phyloP scores from a whole-genome alignment of 2,888 invertebrate species.

The Saturnia japonica region DNA sequence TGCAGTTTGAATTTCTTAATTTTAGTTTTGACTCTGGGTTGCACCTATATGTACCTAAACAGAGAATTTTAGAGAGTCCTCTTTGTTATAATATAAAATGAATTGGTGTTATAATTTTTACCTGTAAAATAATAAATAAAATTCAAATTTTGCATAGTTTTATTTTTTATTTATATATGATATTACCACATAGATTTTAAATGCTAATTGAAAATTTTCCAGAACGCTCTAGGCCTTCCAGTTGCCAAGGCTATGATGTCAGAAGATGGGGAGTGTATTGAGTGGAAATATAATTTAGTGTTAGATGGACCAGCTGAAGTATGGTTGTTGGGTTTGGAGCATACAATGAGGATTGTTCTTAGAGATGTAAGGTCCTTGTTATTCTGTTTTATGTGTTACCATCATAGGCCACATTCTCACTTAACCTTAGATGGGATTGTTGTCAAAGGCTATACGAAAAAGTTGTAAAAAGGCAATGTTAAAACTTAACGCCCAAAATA shows the following conservation, averaged over 20 bases:
- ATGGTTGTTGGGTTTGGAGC: slow-evolving; percentile 89
- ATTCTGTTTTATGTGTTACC: background rate
- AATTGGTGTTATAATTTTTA: no score
- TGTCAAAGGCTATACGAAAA: no score
- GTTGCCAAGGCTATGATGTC: slow-evolving; percentile 89
- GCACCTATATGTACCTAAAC: background rate
- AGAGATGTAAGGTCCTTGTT: slow-evolving; percentile 62
- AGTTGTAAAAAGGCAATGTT: no score
- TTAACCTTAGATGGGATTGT: no score
- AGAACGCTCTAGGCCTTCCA: slow-evolving; percentile 69
- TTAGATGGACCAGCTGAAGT: slow-evolving; percentile 91
- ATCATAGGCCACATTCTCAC: background rate
- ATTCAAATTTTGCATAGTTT: background rate
- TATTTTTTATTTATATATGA: background rate
- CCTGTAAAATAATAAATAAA: background rate
- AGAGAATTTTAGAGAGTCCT: background rate
- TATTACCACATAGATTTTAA: background rate
- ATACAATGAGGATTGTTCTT: slow-evolving; percentile 82
- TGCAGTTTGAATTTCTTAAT: background rate
- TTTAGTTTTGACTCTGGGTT: background rate
- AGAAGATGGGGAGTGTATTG: slow-evolving; percentile 91
- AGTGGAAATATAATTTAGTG: slow-evolving; percentile 85
- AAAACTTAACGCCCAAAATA: no score
- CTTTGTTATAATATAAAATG: no score
- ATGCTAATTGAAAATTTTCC: slow-evolving; percentile 30